Evolutionary conservation across 30 jellyfish, hydroid and myxozoan species (phyloP), one percentile per base, ranked within the genome.

Genomic region (Rhopilema esculentum): DNA sequence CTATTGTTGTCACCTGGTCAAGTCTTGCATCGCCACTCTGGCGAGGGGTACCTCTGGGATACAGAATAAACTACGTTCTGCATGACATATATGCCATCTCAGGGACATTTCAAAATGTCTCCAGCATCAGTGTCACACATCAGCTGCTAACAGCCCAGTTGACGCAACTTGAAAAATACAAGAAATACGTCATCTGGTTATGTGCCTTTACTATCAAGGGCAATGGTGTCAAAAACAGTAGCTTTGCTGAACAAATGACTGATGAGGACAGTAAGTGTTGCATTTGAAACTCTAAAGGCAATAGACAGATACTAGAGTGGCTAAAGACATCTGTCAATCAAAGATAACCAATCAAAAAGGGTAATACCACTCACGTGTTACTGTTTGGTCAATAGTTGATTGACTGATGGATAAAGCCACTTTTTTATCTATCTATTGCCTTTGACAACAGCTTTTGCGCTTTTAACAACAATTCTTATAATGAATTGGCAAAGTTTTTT

Each of bases 171-270:
- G 79, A 69, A 50, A 69, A 69, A 84, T 83, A 83, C 61, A 83
- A n/a, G 69, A 22, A 66, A 1, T 83, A 83, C 26, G 92, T 68
- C 69, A 69, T 83, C 23, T 83, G 92, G 92, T 68, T 83, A 84
- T 19, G 49, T 48, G 92, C 92, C 1, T 83, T 50, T 27, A 83
- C 92, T 22, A 49, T 83, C 67, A 72, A 69, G 28, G 92, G 92
- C 8, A 28, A 61, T 29, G 85, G 92, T 0, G 67, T 53, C 6
- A 77, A n/a, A 32, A 83, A 83, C 70, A 16, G 78, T 29, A 83
- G 78, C 52, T 71, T 50, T 23, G 27, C 49, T 23, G 78, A 52
- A 25, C 92, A 83, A 33, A 27, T 75, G 82, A 83, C 92, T 18
- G 92, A 69, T 49, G 79, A 71, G 52, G 92, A 83, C 23, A 48